A percentile compares a stretch with the other conserved stretches of the same genome.
Conservation (phyloP, 2,113 vertebrate genomes). For the Dromiciops gliroides region DNA sequence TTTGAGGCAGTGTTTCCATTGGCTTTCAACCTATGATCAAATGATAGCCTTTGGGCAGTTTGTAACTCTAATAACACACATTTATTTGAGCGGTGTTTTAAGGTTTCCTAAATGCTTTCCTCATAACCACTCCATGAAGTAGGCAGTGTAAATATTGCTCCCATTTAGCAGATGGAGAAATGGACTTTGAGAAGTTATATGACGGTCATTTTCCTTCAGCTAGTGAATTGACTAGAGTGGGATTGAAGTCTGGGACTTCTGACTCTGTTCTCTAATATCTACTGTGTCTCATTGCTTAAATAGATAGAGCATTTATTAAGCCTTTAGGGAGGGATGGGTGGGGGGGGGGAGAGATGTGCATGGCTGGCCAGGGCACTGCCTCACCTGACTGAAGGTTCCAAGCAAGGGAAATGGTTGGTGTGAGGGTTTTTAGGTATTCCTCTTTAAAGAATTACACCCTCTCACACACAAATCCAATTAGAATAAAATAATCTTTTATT, state of each 20-base stretch:
- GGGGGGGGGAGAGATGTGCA: neutral
- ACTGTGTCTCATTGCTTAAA: neutral
- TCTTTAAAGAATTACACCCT: too few relatives aligned
- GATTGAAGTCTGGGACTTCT: neutral
- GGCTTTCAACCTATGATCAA: neutral
- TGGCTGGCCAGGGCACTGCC: neutral
- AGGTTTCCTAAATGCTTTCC: neutral
- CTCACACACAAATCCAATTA: too few relatives aligned
- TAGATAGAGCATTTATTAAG: neutral
- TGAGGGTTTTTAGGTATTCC: too few relatives aligned
- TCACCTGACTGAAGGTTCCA: neutral
- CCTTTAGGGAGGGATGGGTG: neutral
- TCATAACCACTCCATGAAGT: neutral
- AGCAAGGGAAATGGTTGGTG: too few relatives aligned
- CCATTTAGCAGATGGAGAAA: neutral
- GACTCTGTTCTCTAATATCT: neutral
- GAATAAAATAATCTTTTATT: too few relatives aligned
- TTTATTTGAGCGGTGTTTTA: neutral
- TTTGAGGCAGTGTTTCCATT: neutral
- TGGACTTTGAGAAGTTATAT: neutral
- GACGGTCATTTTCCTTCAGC: neutral
- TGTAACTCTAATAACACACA: neutral
- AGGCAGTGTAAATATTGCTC: neutral
- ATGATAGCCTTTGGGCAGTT: neutral
- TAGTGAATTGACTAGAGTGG: neutral